A percentile compares a stretch with the other conserved stretches of the same genome.
phyloP scores from a whole-genome alignment of 2,888 invertebrate species.

The Ophion ellenae region DNA sequence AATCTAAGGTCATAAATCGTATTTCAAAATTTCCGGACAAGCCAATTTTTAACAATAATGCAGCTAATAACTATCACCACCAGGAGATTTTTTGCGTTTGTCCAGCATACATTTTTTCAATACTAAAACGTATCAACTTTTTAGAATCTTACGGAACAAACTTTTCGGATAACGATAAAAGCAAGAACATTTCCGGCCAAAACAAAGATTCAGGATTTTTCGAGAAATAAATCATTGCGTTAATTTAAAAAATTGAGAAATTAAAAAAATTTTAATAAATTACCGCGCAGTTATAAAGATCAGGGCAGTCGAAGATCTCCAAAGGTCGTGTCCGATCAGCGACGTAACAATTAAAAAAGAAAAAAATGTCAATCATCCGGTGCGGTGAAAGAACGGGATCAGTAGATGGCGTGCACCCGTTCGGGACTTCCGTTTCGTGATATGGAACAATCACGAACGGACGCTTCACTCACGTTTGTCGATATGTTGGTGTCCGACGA shows the following conservation, averaged over 20 bases:
- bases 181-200: not conserved
- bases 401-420: conserved; percentile 36
- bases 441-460: conserved; percentile 48
- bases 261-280: not conserved
- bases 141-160: not conserved
- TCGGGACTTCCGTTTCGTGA: conserved; percentile 58
- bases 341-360: conserved; percentile 2
- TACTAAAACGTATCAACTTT: not conserved
- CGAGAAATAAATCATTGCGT: no score
- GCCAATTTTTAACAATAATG: no score
- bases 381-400: conserved; percentile 53
- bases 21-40: no score
- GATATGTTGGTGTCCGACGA: conserved; percentile 31
- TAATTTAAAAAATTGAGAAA: no score
- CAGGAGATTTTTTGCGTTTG: no score
- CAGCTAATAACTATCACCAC: no score
- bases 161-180: no score
- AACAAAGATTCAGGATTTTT: not conserved
- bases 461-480: conserved; percentile 49
- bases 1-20: no score
- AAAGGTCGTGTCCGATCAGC: not conserved
- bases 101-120: not conserved
- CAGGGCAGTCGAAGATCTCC: not conserved
- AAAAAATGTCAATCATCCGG: conserved; percentile 46
- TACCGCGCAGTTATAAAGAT: not conserved